These are phyloP conservation scores for Nomada goodeniana DNA, from an alignment of 2,888 invertebrate genomes.

Conservation along the genomic window DNA sequence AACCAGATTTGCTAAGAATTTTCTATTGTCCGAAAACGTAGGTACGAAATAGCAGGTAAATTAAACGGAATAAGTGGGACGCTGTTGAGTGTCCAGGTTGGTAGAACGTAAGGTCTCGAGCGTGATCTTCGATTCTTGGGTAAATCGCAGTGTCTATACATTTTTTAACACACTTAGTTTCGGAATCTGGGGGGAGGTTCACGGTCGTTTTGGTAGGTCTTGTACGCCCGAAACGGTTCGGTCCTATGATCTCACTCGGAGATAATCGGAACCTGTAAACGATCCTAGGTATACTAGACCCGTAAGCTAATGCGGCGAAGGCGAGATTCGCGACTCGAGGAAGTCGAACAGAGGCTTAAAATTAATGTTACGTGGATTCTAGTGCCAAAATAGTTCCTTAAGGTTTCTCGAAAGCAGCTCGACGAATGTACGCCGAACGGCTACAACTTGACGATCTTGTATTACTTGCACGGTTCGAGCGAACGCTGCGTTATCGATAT, in stretches of 20 bases:
- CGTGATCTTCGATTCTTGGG: background rate
- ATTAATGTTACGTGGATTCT: slow-evolving; percentile 74
- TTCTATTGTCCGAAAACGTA: slow-evolving; percentile 62
- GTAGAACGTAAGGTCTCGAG: slow-evolving; percentile 34
- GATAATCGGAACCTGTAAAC: slow-evolving; percentile 41
- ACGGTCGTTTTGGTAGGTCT: slow-evolving; percentile 9
- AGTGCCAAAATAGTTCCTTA: slow-evolving; percentile 82
- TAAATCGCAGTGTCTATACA: background rate
- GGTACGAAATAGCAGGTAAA: slow-evolving; percentile 49
- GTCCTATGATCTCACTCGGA: slow-evolving; percentile 41
- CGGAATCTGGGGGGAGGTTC: background rate
- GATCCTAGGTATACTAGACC: slow-evolving; percentile 40
- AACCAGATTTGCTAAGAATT: slow-evolving; percentile 67
- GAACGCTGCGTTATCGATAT: slow-evolving; percentile 75
- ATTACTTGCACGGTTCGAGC: slow-evolving; percentile 71
- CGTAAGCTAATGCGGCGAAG: slow-evolving; percentile 24
- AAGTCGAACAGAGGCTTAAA: slow-evolving; percentile 62
- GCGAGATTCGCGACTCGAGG: slow-evolving; percentile 38
- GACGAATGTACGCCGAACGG: slow-evolving; percentile 64
- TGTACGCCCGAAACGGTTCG: slow-evolving; percentile 8
- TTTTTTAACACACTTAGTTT: background rate
- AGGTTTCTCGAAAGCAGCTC: slow-evolving; percentile 66
- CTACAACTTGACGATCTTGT: slow-evolving; percentile 55
- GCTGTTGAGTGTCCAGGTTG: slow-evolving; percentile 47
- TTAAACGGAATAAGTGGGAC: slow-evolving; percentile 47